Conservation (phyloP, 2,113 vertebrate genomes). For the Fregetta grallaria region DNA sequence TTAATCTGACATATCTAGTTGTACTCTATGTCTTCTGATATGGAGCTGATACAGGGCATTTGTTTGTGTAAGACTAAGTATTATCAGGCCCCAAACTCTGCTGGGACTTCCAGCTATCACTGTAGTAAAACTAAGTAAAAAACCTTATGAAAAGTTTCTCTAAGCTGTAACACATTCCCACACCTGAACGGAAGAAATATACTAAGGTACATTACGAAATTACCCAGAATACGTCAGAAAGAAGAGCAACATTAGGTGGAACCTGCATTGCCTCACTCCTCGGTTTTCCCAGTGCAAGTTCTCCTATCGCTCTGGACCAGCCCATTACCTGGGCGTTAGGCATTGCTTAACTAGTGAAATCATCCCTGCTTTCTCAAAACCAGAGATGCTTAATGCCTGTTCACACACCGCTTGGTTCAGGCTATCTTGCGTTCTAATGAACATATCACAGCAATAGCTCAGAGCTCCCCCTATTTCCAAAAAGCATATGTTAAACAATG, state of each 20-base stretch:
- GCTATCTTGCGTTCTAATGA: constrained; percentile 58
- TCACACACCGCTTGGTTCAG: not conserved
- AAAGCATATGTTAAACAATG: constrained; percentile 76
- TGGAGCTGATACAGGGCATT: not conserved
- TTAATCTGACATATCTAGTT: not conserved
- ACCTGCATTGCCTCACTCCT: rapidly evolving
- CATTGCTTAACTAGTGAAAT: not conserved
- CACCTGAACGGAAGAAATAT: not conserved
- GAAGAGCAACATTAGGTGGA: not conserved
- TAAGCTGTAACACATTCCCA: not conserved
- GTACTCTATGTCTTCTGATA: not conserved
- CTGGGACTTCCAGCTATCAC: not conserved
- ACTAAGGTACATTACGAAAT: not conserved
- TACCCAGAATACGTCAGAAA: not conserved
- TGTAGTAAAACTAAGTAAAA: not conserved
- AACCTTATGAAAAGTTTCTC: not conserved
- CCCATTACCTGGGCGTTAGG: not conserved
- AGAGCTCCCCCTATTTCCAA: constrained; percentile 55
- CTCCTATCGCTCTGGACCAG: not conserved
- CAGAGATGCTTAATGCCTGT: not conserved
- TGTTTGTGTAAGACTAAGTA: not conserved
- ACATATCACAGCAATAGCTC: constrained; percentile 72
- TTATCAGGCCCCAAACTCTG: not conserved
- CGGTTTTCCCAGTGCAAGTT: not conserved
- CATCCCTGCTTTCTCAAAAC: not conserved